Evolutionary conservation across 2,113 vertebrate species (phyloP).

Genomic region (Limnothrissa miodon): DNA sequence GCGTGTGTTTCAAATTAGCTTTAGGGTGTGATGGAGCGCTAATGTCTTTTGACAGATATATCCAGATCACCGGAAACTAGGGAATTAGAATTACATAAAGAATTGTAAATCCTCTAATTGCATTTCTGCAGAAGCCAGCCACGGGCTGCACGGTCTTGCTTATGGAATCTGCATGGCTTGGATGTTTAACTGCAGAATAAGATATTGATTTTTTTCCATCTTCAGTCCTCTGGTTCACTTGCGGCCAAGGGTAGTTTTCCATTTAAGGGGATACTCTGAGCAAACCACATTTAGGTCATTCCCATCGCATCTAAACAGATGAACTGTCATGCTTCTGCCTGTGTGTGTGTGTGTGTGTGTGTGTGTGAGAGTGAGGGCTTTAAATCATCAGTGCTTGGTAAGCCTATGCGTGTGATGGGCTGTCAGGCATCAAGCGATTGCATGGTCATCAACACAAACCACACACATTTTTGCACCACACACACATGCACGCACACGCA

Average conservation of each 20-base stretch:
- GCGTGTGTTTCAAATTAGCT: not conserved
- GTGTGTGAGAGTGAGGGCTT: not conserved
- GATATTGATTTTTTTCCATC: not conserved
- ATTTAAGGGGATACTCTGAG: slow-evolving; percentile 1
- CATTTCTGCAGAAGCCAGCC: not conserved
- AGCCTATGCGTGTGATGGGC: slow-evolving; percentile 15
- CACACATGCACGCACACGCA: slow-evolving; percentile 6
- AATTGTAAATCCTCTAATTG: slow-evolving; percentile 5
- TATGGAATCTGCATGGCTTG: not conserved
- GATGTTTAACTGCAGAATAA: not conserved
- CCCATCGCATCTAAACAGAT: slow-evolving; percentile 41
- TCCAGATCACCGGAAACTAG: slow-evolving; percentile 4
- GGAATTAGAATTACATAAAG: slow-evolving; percentile 8
- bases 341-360: not conserved
- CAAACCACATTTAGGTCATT: slow-evolving; percentile 5
- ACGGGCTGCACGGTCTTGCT: not conserved
- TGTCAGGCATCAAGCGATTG: slow-evolving; percentile 21
- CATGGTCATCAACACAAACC: slow-evolving; percentile 6
- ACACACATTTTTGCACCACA: not conserved
- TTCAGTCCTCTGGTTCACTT: not conserved
- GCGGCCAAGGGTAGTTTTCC: not conserved
- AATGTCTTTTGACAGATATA: slow-evolving; percentile 21
- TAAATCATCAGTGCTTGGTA: slow-evolving; percentile 43
- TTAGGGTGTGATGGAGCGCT: not conserved
- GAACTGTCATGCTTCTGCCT: slow-evolving; percentile 23